Base-by-base conservation (phyloP, 2,113 vertebrate species). In the Solea solea region DNA sequence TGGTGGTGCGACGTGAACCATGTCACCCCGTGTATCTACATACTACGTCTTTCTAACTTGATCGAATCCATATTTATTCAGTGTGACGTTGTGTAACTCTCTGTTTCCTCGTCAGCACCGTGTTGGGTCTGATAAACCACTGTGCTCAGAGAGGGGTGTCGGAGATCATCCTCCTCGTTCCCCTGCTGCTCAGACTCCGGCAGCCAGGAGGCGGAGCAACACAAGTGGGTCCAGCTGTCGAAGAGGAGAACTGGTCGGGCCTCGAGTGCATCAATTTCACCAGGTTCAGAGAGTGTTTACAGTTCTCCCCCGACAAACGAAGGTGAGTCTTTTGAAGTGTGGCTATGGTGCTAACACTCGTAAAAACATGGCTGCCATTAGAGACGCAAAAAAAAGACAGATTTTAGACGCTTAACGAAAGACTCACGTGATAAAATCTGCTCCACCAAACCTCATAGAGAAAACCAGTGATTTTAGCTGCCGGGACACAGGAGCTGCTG, bases 151-250 rank as follows among this genome's bases (percentile, higher is more conserved):
- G 0, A 0, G 0, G 0, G 25, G 58, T 93, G 74, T 39, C 80
- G 0, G 93, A 94, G 84, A 7, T 90, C 1, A 61, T 92, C 12
- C 76, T 93, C 56, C 89, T 94, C 14, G 53, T 93, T 27, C 92
- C 92, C 16, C 84, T 91, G 44, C 87, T 93, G 27, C 51, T 90
- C 69, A 61, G 16, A 5, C 59, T 93, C 61, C 53, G 74, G 40
- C 71, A 77, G 2, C 69, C 76, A 0, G 85, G 66, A 39, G 82
- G 55, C 7, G 57, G 60, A 0, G 74, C 85, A 1, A 4, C 2
- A 1, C 74, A 14, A 46, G 9, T 82, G 15, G 88, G 78, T n/a
- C 73, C 78, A 0, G 0, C 1, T 49, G 72, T 86, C 1, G 72
- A 88, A 11, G 92, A 93, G 51, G 9, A 72, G 12, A 52, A 28